These are phyloP conservation scores for Fopius arisanus DNA, from an alignment of 1,140 invertebrate genomes.

Conservation along the genomic window DNA sequence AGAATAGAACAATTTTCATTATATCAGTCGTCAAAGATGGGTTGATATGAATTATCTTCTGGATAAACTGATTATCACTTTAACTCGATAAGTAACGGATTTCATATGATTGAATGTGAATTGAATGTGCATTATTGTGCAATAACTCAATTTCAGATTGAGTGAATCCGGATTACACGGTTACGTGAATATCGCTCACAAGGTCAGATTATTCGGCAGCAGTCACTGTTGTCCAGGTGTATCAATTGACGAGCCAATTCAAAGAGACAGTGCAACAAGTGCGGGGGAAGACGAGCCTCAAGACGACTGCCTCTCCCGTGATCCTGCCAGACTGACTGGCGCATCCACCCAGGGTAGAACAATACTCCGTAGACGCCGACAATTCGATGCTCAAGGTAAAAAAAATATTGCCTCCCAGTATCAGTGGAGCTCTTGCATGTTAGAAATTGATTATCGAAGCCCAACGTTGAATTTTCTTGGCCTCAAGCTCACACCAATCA, in stretches of 20 bases:
- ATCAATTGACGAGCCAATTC: constrained; percentile 54
- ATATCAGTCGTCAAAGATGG: no score
- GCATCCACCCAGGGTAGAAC: constrained; percentile 53
- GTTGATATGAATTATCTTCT: no score
- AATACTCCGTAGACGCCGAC: constrained; percentile 57
- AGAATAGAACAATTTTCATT: no score
- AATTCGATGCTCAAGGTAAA: constrained; percentile 62
- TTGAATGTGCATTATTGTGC: background rate
- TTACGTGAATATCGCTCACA: constrained; percentile 54
- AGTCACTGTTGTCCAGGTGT: constrained; percentile 43
- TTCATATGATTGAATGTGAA: no score
- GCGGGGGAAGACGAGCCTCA: constrained; percentile 60
- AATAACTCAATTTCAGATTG: constrained; percentile 42
- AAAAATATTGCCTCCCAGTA: background rate
- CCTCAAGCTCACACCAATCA: background rate
- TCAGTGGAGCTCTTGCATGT: background rate
- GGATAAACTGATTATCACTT: no score
- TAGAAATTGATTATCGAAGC: constrained; percentile 57
- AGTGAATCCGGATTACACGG: constrained; percentile 57
- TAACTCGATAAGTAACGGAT: no score
- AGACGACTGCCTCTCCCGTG: constrained; percentile 45
- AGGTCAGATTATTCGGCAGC: constrained; percentile 54
- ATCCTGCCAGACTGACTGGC: constrained; percentile 39
- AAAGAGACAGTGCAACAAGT: constrained; percentile 62
- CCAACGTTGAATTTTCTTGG: constrained; percentile 13